Conservation (phyloP, 2,113 vertebrate species). For the Microcebus lehilahytsara region DNA sequence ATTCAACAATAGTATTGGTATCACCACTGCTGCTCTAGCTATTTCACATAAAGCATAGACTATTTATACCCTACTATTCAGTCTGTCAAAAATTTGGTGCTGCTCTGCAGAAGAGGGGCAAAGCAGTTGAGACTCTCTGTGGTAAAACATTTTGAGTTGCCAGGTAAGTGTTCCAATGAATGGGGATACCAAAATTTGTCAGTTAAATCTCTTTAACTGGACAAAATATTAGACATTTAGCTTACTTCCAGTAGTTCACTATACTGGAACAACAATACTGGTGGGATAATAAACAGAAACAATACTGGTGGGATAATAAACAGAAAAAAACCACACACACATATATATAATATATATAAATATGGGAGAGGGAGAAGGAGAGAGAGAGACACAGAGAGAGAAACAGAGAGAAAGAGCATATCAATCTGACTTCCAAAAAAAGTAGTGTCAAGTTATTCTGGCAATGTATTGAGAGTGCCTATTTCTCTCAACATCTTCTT, state of each 20-base stretch:
- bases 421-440: constrained; percentile 2
- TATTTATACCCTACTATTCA: constrained; percentile 30
- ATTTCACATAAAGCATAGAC: background rate
- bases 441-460: background rate
- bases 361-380: too few relatives aligned
- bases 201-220: background rate
- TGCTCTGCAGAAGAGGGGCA: background rate
- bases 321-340: background rate
- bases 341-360: too few relatives aligned
- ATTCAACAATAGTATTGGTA: background rate
- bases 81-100: constrained; percentile 26
- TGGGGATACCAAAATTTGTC: background rate
- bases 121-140: background rate
- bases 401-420: too few relatives aligned
- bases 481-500: background rate
- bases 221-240: background rate
- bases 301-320: background rate
- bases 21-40: background rate
- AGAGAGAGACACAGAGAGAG: too few relatives aligned
- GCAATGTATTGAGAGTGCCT: background rate
- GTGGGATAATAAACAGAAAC: constrained; percentile 12
- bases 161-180: background rate
- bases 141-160: background rate
- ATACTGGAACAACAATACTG: background rate
- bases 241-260: constrained; percentile 5